Evolutionary conservation across 2,797 vertebrate genomes (phyloP), one percentile per base, ranked within the genome.

Genomic region (Picus viridis): DNA sequence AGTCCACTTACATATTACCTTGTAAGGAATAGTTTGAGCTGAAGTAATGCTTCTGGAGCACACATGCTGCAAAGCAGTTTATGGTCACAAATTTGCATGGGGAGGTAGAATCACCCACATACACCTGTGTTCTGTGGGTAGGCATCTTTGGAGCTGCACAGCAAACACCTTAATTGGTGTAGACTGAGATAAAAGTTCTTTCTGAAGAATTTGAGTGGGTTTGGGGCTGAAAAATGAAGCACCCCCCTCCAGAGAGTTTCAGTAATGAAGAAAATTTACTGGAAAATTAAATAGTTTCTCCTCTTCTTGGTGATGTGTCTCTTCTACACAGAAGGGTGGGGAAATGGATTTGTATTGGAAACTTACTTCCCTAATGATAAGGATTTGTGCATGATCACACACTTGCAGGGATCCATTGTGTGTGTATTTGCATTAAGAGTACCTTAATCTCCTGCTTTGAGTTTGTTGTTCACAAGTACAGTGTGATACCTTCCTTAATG

Each of bases 221-320:
- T 67, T 80, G 12, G 34, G 47, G 23, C 12, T 87, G 43, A n/a
- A 34, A 90, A 57, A 47, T 45, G 4, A 75, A 65, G 11, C 0
- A 0, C 39, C 30, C 9, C 12, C 26, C 8, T 58, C 13, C 23
- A 39, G 53, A 69, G 74, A 11, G 13, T 56, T 57, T 9, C 7
- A 32, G 1, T 34, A 43, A n/a, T 27, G 6, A 7, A 39, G 12
- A 7, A 20, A 56, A 51, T 0, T 0, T 29, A 5, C 45, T 29
- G 70, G 20, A 53, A 76, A 58, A 59, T 10, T 1, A 49, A n/a
- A 23, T 30, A 12, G 1, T 59, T 79, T 6, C 7, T 34, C 3
- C 2, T 51, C 9, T 57, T 61, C 6, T 36, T 72, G 57, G 26
- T 82, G 11, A 7, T 58, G 16, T 45, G 7, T 80, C 18, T 47